Conservation (phyloP, 2,888 invertebrate genomes). For the Apamea monoglypha region DNA sequence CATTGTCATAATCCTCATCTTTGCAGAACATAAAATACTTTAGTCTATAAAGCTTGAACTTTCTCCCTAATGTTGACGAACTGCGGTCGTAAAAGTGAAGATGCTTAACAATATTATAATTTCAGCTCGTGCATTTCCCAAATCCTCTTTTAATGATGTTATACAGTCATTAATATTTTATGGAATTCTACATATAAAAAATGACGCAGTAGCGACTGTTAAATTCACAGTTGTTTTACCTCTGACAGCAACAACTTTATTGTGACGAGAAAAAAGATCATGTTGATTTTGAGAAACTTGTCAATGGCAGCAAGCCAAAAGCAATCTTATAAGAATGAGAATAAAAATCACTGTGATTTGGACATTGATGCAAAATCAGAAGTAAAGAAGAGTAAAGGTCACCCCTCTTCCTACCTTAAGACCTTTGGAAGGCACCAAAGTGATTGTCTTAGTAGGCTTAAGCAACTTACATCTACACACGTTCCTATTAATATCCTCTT, state of each 20-base stretch:
- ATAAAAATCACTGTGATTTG: too few relatives aligned
- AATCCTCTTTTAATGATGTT: constrained; percentile 33
- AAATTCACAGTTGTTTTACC: not conserved
- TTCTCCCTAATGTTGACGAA: constrained; percentile 51
- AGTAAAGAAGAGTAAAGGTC: too few relatives aligned
- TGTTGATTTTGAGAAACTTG: not conserved
- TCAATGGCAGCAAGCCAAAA: too few relatives aligned
- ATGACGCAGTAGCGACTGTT: not conserved
- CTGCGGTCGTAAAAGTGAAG: constrained; percentile 48
- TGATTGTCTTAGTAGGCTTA: not conserved
- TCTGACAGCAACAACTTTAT: not conserved
- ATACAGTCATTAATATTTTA: constrained; percentile 19
- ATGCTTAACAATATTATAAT: constrained; percentile 49
- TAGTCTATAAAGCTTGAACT: constrained; percentile 48
- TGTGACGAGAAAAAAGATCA: not conserved
- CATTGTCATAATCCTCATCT: constrained; percentile 38
- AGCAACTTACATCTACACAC: not conserved
- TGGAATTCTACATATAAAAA: constrained; percentile 4
- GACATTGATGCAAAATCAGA: too few relatives aligned
- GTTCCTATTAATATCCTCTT: not conserved
- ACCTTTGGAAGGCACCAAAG: not conserved
- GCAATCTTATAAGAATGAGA: too few relatives aligned
- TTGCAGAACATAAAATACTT: constrained; percentile 52
- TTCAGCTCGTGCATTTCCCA: constrained; percentile 14
- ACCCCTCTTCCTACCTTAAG: not conserved